A percentile compares a stretch with the other conserved stretches of the same genome.
Evolutionary conservation across 2,113 vertebrate genomes (phyloP).

Genomic region (Ginglymostoma cirratum): DNA sequence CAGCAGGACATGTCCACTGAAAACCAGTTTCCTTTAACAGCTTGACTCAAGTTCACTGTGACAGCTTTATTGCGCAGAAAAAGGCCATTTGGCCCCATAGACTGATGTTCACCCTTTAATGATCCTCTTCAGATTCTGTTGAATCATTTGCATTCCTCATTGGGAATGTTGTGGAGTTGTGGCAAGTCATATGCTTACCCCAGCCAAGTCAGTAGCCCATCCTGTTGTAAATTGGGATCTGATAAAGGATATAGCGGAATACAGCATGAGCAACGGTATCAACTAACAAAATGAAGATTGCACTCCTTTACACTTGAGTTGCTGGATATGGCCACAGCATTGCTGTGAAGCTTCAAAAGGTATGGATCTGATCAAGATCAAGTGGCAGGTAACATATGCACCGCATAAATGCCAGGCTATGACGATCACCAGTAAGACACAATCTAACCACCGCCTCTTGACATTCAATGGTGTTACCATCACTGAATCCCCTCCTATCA

Average conservation of each 20-base stretch:
- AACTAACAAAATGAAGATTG: neutral
- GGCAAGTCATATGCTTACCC: neutral
- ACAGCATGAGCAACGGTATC: neutral
- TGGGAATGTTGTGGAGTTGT: neutral
- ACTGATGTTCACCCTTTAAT: too few relatives aligned
- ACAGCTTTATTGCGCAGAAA: neutral
- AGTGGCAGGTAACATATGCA: too few relatives aligned
- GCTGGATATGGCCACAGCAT: neutral
- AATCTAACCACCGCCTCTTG: too few relatives aligned
- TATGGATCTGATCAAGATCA: neutral
- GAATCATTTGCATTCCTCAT: neutral
- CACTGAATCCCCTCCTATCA: too few relatives aligned
- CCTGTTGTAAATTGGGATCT: neutral
- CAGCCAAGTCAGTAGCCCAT: neutral
- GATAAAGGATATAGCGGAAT: neutral
- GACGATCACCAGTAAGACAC: too few relatives aligned
- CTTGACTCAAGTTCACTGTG: neutral
- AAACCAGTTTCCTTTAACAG: neutral
- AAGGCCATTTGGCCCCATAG: too few relatives aligned
- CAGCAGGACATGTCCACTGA: neutral
- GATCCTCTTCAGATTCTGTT: neutral
- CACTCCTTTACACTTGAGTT: neutral
- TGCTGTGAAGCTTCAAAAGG: neutral
- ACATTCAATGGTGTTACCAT: too few relatives aligned
- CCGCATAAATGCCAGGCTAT: too few relatives aligned